phyloP scores from a whole-genome alignment of 2,888 invertebrate genomes.

The Laspeyria flexula region DNA sequence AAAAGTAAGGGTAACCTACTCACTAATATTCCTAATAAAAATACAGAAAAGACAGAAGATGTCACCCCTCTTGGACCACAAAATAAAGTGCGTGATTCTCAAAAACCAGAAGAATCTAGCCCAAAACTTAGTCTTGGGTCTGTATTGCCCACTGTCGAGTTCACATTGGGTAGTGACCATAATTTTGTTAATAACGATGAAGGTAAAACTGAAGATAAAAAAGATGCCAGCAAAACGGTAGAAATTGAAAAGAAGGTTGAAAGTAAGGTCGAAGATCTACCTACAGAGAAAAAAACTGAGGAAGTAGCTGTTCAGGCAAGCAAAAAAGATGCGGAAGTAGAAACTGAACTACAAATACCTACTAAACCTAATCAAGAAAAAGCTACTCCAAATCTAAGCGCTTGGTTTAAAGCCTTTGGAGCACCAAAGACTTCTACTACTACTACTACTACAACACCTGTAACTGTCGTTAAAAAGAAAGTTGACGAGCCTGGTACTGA shows the following conservation, averaged over 20 bases:
- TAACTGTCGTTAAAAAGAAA: slow-evolving; percentile 82
- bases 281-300: slow-evolving; percentile 56
- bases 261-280: slow-evolving; percentile 38
- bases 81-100: slow-evolving; percentile 86
- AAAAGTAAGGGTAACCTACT: slow-evolving; percentile 95
- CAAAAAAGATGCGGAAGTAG: slow-evolving; percentile 75
- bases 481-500: slow-evolving; percentile 81
- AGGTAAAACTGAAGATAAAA: slow-evolving; percentile 37
- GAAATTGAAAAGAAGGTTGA: slow-evolving; percentile 47
- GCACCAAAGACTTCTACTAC: slow-evolving; percentile 90
- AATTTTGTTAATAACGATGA: slow-evolving; percentile 81
- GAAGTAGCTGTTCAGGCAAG: slow-evolving; percentile 51
- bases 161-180: slow-evolving; percentile 88
- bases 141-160: slow-evolving; percentile 91
- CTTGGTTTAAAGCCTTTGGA: slow-evolving; percentile 97
- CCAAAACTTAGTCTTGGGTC: slow-evolving; percentile 95
- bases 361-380: slow-evolving; percentile 86
- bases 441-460: slow-evolving; percentile 69
- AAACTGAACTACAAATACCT: slow-evolving; percentile 68
- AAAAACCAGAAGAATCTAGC: slow-evolving; percentile 88
- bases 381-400: slow-evolving; percentile 94
- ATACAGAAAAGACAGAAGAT: slow-evolving; percentile 86
- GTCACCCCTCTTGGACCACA: slow-evolving; percentile 80
- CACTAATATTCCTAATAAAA: slow-evolving; percentile 87
- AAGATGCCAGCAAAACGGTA: slow-evolving; percentile 37